A percentile compares a stretch with the other conserved stretches of the same genome.
phyloP scores from a whole-genome alignment of 2,797 vertebrate genomes.

The Scomberomorus guttatus region DNA sequence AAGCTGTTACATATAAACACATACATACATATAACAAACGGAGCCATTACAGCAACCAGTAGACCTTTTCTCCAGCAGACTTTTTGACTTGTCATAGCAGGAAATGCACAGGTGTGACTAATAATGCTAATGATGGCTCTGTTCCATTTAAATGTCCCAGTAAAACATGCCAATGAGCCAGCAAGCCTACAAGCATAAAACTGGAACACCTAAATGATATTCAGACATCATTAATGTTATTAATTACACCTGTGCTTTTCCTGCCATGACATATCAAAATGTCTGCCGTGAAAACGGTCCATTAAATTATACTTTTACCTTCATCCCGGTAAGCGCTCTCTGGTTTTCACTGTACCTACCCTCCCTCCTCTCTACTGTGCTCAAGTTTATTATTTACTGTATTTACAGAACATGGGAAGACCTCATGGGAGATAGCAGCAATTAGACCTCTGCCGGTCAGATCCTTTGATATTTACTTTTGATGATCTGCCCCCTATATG shows the following conservation, averaged over 20 bases:
- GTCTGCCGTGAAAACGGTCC: slow-evolving; percentile 13
- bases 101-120: too few relatives aligned
- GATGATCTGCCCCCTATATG: slow-evolving; percentile 63
- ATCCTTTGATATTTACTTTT: slow-evolving; percentile 81
- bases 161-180: slow-evolving; percentile 33
- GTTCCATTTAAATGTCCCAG: slow-evolving; percentile 34
- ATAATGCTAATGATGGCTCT: not conserved
- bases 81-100: slow-evolving; percentile 21
- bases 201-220: slow-evolving; percentile 14
- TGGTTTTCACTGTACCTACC: slow-evolving; percentile 31
- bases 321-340: not conserved
- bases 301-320: slow-evolving; percentile 21
- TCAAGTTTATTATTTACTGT: slow-evolving; percentile 56
- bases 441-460: slow-evolving; percentile 73
- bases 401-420: slow-evolving; percentile 53
- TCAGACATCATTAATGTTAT: slow-evolving; percentile 28
- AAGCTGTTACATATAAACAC: not conserved
- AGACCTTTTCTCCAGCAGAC: not conserved
- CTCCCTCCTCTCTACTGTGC: slow-evolving; percentile 14
- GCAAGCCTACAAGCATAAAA: not conserved
- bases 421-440: slow-evolving; percentile 72
- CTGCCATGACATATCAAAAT: slow-evolving; percentile 7
- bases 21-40: not conserved
- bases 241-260: slow-evolving; percentile 6
- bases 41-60: slow-evolving; percentile 1